Base-by-base conservation (phyloP, 2,113 vertebrate species). In the Siphamia tubifer region DNA sequence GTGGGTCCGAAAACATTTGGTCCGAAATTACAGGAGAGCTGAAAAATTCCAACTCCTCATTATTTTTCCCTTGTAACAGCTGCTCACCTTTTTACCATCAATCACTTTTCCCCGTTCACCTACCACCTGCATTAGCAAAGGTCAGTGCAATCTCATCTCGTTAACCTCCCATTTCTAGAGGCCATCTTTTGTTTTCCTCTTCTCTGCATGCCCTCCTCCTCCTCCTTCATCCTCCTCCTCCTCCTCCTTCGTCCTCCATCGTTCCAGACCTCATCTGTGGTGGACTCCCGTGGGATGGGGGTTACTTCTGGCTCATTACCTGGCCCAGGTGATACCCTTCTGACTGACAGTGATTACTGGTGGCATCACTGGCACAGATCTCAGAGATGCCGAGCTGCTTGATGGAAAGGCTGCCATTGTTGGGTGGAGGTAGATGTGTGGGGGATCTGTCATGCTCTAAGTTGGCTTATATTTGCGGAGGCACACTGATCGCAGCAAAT, bases 291-390 rank as follows among this genome's bases (percentile, higher is more conserved):
- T n/a, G 77, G 79, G 79, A 87, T 76, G 68, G 13, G 53, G 81
- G 74, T 89, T 83, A 79, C 77, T 87, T 87, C 85, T 74, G 83
- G 69, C 82, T 89, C 80, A 81, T 90, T 90, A 90, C 82, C 67
- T 70, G 67, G 61, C 20, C 20, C 76, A 81, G 84, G 87, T 85
- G 86, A 89, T 62, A 40, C 39, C 65, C 56, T 56, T 42, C 48
- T 65, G 57, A 57, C 65, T 83, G 82, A 86, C 49, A 58, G 79
- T 82, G 83, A 91, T 85, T 81, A 81, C 70, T 77, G 52, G 52
- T 86, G 84, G 72, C 77, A 68, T 67, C 67, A 12, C 66, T 61
- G 74, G 68, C 68, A 63, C 52, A 65, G 24, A 74, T 61, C 79
- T 77, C 62, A 24, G 30, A 77, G 32, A 67, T 51, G 28, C 35